Evolutionary conservation across 2,113 vertebrate genomes (phyloP).

Genomic region (Lanius collurio): DNA sequence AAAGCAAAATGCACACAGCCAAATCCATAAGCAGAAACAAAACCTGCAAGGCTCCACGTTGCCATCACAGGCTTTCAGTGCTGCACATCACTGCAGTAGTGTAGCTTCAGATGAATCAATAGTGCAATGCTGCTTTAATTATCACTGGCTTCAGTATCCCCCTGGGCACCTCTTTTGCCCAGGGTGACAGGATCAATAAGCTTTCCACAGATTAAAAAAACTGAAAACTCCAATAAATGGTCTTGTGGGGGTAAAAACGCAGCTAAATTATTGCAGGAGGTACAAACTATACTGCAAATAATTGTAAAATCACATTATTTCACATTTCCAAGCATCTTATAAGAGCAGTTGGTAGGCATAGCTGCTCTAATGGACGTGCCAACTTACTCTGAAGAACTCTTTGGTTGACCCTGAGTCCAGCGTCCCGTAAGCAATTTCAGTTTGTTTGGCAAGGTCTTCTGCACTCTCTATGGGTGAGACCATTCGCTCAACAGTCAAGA

Average conservation of each 20-base stretch:
- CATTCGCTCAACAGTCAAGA: conserved; percentile 98
- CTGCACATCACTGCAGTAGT: background rate
- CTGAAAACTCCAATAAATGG: conserved; percentile 14
- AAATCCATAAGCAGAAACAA: conserved; percentile 11
- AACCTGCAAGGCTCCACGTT: background rate
- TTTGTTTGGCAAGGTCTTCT: conserved; percentile 98
- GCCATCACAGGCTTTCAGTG: conserved; percentile 7
- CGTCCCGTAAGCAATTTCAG: conserved; percentile 97
- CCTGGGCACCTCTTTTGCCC: background rate
- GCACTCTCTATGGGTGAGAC: conserved; percentile 98
- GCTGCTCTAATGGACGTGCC: background rate
- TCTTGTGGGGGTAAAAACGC: background rate
- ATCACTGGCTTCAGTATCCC: conserved; percentile 14
- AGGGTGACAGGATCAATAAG: conserved; percentile 14
- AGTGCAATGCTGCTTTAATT: conserved; percentile 41
- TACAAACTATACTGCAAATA: background rate
- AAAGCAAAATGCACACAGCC: background rate
- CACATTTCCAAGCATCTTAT: background rate
- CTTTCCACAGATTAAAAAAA: conserved; percentile 43
- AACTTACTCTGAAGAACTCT: conserved; percentile 97
- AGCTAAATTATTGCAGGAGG: background rate
- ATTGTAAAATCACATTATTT: background rate
- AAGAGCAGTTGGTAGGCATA: background rate
- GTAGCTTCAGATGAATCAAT: conserved; percentile 26
- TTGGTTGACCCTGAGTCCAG: conserved; percentile 98